A percentile compares a stretch with the other conserved stretches of the same genome.
Evolutionary conservation across 2,888 invertebrate genomes (phyloP).

Genomic region (Arge pagana): DNA sequence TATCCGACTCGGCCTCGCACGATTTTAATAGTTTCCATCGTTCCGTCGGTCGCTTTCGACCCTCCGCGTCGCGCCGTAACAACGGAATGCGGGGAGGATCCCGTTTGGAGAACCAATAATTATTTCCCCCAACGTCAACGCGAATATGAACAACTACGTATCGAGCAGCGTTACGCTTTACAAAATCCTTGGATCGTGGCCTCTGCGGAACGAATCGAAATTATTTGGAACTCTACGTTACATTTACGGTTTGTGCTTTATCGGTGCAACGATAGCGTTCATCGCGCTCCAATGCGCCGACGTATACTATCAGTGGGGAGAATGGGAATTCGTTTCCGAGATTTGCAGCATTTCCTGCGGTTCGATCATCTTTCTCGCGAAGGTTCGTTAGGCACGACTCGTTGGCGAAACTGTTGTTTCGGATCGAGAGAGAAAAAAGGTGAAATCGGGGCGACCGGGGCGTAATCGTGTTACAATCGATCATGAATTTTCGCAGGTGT

Average conservation of each 20-base stretch:
- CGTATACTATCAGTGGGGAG: slow-evolving; percentile 1
- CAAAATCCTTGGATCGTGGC: slow-evolving; percentile 3
- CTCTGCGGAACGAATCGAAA: background rate
- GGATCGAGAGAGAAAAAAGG: too few relatives aligned
- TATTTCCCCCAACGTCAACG: too few relatives aligned
- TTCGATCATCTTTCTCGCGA: background rate
- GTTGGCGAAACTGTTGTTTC: too few relatives aligned
- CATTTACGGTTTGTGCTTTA: background rate
- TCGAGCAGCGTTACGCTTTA: slow-evolving; percentile 1
- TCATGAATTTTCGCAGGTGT: background rate
- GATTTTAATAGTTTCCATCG: too few relatives aligned
- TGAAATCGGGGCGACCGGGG: too few relatives aligned
- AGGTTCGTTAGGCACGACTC: background rate
- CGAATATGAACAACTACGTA: background rate
- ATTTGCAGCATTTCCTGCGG: background rate
- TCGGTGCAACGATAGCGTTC: background rate
- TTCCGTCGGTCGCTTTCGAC: too few relatives aligned
- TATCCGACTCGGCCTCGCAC: too few relatives aligned
- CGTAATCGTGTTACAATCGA: too few relatives aligned
- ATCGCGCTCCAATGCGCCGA: slow-evolving; percentile 5
- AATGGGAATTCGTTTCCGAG: slow-evolving; percentile 7
- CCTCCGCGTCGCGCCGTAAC: too few relatives aligned
- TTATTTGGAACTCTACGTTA: slow-evolving; percentile 11
- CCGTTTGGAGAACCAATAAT: too few relatives aligned
- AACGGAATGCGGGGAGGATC: too few relatives aligned